These are phyloP conservation scores for Brachypteracias leptosomus DNA, from an alignment of 2,113 vertebrate species.

Conservation along the genomic window DNA sequence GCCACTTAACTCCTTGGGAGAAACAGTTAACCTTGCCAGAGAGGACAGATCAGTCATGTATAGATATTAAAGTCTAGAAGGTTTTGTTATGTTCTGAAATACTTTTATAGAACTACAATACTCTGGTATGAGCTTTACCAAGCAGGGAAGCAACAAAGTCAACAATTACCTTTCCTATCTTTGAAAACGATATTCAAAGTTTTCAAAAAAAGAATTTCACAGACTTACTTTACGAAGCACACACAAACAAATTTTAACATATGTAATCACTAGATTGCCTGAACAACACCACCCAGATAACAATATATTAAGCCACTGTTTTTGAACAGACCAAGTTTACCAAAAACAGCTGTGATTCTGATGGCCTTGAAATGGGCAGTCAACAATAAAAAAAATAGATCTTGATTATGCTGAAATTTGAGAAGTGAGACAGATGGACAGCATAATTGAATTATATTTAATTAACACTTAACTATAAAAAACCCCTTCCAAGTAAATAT, in stretches of 20 bases:
- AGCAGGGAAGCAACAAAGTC: constrained; percentile 51
- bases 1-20: constrained; percentile 84
- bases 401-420: constrained; percentile 25
- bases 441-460: constrained; percentile 37
- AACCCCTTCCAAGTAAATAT: neutral
- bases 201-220: neutral
- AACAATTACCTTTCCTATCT: constrained; percentile 14
- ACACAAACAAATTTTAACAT: neutral
- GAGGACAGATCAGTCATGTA: constrained; percentile 81
- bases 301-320: neutral
- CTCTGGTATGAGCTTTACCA: constrained; percentile 3
- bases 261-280: neutral
- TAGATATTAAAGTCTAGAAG: constrained; percentile 79
- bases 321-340: neutral
- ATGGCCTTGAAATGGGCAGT: neutral
- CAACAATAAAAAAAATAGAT: neutral
- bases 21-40: constrained; percentile 83
- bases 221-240: constrained; percentile 7
- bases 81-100: constrained; percentile 75
- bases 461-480: constrained; percentile 51
- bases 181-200: constrained; percentile 21
- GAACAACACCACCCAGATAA: constrained; percentile 7
- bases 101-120: constrained; percentile 58
- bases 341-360: neutral
- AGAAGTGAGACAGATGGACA: constrained; percentile 24